phyloP scores from a whole-genome alignment of 2,113 vertebrate genomes.

The Harpagus bidentatus region DNA sequence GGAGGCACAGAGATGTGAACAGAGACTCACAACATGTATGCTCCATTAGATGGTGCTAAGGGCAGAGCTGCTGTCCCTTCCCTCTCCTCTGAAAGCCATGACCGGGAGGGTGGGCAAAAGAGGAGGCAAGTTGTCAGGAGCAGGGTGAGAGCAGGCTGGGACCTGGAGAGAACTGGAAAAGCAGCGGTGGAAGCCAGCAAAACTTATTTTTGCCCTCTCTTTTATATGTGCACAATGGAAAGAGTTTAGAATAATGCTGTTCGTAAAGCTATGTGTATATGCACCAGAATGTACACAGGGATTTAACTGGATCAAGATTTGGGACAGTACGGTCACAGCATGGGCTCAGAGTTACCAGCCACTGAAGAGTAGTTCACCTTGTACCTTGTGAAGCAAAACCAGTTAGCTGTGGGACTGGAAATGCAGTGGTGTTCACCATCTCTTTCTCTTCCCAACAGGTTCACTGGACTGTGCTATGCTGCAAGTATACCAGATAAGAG shows the following conservation, averaged over 20 bases:
- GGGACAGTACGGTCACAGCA: neutral
- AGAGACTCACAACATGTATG: neutral
- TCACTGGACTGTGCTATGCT: neutral
- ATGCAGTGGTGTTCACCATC: neutral
- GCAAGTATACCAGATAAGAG: neutral
- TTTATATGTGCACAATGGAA: fast-evolving
- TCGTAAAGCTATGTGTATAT: neutral
- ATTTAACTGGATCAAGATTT: neutral
- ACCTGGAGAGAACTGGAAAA: neutral
- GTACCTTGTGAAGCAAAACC: neutral
- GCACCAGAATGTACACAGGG: neutral
- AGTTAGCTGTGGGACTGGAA: neutral
- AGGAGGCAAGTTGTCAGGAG: neutral
- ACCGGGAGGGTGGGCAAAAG: neutral
- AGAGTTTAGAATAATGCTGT: neutral
- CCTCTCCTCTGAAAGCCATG: neutral
- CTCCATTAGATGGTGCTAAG: neutral
- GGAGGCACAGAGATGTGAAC: fast-evolving
- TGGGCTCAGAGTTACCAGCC: neutral
- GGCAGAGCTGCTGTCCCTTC: neutral
- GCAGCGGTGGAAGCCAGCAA: neutral
- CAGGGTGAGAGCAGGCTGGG: neutral
- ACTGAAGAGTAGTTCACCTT: neutral
- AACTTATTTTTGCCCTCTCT: neutral
- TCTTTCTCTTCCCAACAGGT: neutral